These are phyloP conservation scores for rabbit (Oryctolagus cuniculus) DNA, from an alignment of 2,113 vertebrate species.

Conservation along the genomic window mOryCun1.1 NC_091435.1:57941001-57941500, in stretches of 20 bases:
- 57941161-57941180: background rate
- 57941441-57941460: background rate
- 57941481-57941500: background rate
- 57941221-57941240: background rate
- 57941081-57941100: background rate
- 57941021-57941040: background rate
- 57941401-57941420: background rate
- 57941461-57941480: background rate
- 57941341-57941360: background rate
- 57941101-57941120: too few relatives aligned
- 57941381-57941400: background rate
- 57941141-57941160: background rate
- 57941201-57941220: background rate
- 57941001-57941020: background rate
- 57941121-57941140: background rate
- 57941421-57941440: background rate
- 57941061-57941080: background rate
- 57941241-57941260: background rate
- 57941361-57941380: background rate
- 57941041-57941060: background rate
- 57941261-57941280: background rate
- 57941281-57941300: background rate
- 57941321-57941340: background rate
- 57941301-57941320: background rate
- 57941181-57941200: slow-evolving; percentile 10